Evolutionary conservation across 2,888 invertebrate species (phyloP).

Genomic region (Epirrhoe tristata): DNA sequence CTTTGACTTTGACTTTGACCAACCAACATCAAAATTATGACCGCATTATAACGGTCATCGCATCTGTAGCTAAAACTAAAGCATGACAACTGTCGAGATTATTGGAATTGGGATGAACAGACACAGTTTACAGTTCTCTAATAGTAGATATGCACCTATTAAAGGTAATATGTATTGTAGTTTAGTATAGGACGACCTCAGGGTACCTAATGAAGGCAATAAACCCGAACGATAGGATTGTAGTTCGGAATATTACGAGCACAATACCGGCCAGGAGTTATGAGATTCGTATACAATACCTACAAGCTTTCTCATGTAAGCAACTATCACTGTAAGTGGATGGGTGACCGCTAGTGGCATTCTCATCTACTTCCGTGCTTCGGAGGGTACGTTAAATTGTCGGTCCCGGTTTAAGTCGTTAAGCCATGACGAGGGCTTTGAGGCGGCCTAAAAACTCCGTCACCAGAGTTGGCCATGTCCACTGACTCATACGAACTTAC

Average conservation of each 20-base stretch:
- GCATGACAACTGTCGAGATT: slow-evolving; percentile 33
- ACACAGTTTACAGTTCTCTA: slow-evolving; percentile 20
- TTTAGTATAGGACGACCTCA: slow-evolving; percentile 19
- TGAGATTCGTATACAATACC: no score
- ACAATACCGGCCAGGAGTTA: slow-evolving; percentile 1
- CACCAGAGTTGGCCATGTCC: no score
- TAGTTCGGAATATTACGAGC: slow-evolving; percentile 5
- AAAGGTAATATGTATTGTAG: neutral
- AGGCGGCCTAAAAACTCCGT: no score
- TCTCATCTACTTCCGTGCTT: no score
- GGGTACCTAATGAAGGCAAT: slow-evolving; percentile 29
- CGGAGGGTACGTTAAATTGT: no score
- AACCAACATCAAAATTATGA: neutral
- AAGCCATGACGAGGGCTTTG: no score
- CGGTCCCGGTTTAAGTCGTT: no score
- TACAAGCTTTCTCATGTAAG: no score
- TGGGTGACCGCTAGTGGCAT: no score
- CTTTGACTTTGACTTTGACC: no score
- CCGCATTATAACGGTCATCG: neutral
- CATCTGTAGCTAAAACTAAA: slow-evolving; percentile 8
- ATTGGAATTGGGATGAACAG: slow-evolving; percentile 31
- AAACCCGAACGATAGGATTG: slow-evolving; percentile 15
- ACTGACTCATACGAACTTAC: no score
- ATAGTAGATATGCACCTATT: neutral
- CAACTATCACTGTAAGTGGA: no score